Base-by-base conservation (phyloP, 1,140 invertebrate genomes). In the Whitmania pigra region DNA sequence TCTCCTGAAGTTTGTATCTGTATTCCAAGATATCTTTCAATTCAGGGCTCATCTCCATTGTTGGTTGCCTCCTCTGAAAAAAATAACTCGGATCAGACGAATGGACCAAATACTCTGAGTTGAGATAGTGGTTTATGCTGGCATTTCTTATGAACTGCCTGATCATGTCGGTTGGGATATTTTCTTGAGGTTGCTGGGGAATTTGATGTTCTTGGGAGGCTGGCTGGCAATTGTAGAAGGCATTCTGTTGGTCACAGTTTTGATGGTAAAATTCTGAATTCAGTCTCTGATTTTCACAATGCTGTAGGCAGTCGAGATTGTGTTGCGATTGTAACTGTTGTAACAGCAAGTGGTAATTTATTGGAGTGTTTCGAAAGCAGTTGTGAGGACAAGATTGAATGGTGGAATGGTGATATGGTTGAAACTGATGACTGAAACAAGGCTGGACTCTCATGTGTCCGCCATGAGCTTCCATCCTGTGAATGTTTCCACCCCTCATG, bases 121-220 rank as follows among this genome's bases (percentile, higher is more conserved):
- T 22, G 57, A 63, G 22, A 13, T 25, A 63, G 22, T 63, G 57
- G 57, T 63, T 63, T 63, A 63, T 63, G 22, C 22, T 25, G 29
- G 57, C 57, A n/a, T 63, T 63, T n/a, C 29, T 63, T 63, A 63
- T 31, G 29, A 63, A 63, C 57, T 63, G 57, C 22, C 57, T 22
- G 29, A 63, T 63, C 22, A 31, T 63, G 15, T 63, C 57, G 29
- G 57, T 63, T 20, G 57, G 57, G 29, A 20, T 7, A 25, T 22
- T 25, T 31, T 63, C 22, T 31, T 17, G 57, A 25, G 22, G 57
- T 63, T 15, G 11, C 57, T 63, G 57, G 0, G 22, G 11, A n/a
- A 2, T 25, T 63, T 22, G 57, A 3, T 13, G 2, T 20, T 25
- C 29, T 5, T 7, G 57, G 0, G 11, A 13, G 6, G 29, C 18